Evolutionary conservation across 1,140 invertebrate species (phyloP).

Genomic region (Leguminivora glycinivorella): DNA sequence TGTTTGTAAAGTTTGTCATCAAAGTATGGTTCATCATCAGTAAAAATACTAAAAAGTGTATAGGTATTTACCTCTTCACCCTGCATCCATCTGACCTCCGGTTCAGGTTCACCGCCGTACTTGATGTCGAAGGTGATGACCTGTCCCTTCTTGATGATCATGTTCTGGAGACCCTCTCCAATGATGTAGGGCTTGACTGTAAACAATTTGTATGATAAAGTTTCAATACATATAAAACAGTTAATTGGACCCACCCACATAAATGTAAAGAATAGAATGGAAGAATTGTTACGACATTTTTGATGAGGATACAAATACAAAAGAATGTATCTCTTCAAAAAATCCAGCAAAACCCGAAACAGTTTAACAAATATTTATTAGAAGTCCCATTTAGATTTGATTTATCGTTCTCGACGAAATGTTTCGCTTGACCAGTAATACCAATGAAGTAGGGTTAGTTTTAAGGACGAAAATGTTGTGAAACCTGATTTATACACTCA

Average conservation of each 20-base stretch:
- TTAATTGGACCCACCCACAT: background rate
- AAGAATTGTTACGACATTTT: too few species aligned
- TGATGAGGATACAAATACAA: too few species aligned
- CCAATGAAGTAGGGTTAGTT: too few species aligned
- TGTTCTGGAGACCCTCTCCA: constrained; percentile 89
- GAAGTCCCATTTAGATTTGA: too few species aligned
- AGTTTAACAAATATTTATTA: too few species aligned
- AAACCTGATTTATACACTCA: constrained; percentile 49
- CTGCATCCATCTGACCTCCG: constrained; percentile 90
- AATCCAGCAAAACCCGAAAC: too few species aligned
- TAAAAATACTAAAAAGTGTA: constrained; percentile 29
- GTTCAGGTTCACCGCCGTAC: constrained; percentile 96
- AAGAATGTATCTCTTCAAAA: too few species aligned
- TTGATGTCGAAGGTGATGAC: constrained; percentile 96
- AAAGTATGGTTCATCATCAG: too few species aligned
- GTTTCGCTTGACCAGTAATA: too few species aligned
- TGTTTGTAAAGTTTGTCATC: too few species aligned
- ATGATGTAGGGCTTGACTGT: constrained; percentile 94
- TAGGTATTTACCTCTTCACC: constrained; percentile 82
- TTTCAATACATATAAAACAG: background rate
- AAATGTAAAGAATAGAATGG: too few species aligned
- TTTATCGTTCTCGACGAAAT: background rate
- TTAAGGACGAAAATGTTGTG: too few species aligned
- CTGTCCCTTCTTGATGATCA: constrained; percentile 96
- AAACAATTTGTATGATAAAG: constrained; percentile 40